phyloP scores from a whole-genome alignment of 35 echinoderm and acorn worm species.

The Lytechinus variegatus region DNA sequence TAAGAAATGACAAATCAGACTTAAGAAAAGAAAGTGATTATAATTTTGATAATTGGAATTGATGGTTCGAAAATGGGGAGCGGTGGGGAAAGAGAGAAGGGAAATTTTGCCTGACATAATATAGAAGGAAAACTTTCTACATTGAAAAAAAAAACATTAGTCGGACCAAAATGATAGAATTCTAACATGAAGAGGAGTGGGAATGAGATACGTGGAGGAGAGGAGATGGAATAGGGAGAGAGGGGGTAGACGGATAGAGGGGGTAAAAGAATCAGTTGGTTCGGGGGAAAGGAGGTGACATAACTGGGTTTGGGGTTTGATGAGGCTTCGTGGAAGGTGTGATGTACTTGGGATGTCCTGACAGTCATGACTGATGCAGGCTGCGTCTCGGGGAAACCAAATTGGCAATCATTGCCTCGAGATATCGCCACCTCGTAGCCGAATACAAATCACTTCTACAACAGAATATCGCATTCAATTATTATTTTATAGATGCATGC shows the following conservation, averaged over 20 bases:
- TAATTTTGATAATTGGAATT: too few relatives aligned
- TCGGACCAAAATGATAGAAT: not conserved
- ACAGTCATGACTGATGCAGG: conserved; percentile 12
- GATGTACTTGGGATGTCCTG: not conserved
- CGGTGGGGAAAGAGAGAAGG: too few relatives aligned
- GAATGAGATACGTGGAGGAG: not conserved
- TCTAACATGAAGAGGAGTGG: not conserved
- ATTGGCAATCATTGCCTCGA: conserved; percentile 37
- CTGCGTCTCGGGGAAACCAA: conserved; percentile 35
- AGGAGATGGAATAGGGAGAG: too few relatives aligned
- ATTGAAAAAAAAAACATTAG: too few relatives aligned
- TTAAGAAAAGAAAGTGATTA: too few relatives aligned
- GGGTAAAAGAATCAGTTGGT: not conserved
- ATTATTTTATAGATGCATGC: not conserved
- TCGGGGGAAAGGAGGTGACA: conserved; percentile 14
- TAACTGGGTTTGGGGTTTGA: conserved; percentile 28
- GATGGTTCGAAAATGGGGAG: too few relatives aligned
- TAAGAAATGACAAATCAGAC: too few relatives aligned
- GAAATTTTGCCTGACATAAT: too few relatives aligned
- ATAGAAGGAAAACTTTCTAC: too few relatives aligned
- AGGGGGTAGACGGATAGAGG: not conserved
- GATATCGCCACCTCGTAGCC: conserved; percentile 9
- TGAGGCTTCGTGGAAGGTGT: not conserved
- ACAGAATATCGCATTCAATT: conserved; percentile 30
- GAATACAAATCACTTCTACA: conserved; percentile 48